Base-by-base conservation (phyloP, 35 echinoderm and acorn worm species). In the Anneissia japonica region DNA sequence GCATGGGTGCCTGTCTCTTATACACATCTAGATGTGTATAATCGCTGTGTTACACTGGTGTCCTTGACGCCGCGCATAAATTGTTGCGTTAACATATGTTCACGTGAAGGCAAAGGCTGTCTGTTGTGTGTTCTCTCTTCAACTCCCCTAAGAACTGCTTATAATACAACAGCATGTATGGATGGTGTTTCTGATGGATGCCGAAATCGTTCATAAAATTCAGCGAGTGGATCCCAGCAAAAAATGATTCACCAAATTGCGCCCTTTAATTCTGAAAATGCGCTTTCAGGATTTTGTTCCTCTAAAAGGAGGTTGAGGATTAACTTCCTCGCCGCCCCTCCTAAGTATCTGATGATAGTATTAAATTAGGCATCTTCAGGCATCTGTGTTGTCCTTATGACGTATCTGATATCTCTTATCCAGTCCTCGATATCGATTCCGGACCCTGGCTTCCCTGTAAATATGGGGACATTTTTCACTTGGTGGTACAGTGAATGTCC, bases 1-100 rank as follows among this genome's bases (percentile, higher is more conserved):
- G 51, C 84, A 86, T 86, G 4, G 84, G 84, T 3, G 84, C 84
- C n/a, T n/a, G n/a, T n/a, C n/a, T n/a, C n/a, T n/a, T n/a, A n/a
- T n/a, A n/a, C n/a, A n/a, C n/a, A n/a, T n/a, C n/a, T n/a, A n/a
- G n/a, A n/a, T n/a, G n/a, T n/a, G n/a, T n/a, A n/a, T 0, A 86
- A 73, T 0, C 84, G 46, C 31, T 75, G 84, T 36, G 23, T 29
- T 1, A 86, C 21, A 0, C 30, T 3, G 11, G 74, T 35, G 31
- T 86, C 84, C 16, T 32, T 51, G 4, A 85, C 34, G 0, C 84
- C 84, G 3, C 40, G 32, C 84, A 85, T 85, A 34, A 85, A 85
- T 77, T 85, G 84, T 0, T 16, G 17, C 0, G 34, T 36, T 6
- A 85, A 72, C 4, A 85, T 30, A 26, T 16, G 12, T 28, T 85